Base-by-base conservation (phyloP, 2,888 invertebrate genomes). In the Gnatocerus cornutus region DNA sequence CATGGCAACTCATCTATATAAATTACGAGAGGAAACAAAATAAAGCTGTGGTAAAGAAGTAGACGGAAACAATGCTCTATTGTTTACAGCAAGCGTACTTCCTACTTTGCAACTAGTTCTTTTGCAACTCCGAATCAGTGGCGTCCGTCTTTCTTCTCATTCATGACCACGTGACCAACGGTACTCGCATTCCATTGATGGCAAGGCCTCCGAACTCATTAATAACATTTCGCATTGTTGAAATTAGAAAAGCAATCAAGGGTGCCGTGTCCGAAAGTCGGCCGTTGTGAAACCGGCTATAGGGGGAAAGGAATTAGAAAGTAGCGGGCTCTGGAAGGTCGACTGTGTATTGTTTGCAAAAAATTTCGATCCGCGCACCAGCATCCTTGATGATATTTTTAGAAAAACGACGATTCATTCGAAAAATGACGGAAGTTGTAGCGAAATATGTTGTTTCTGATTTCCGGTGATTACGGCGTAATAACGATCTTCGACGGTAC, bases 161-260 rank as follows among this genome's bases (percentile, higher is more conserved):
- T 55, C 55, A 55, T 55, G 27, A 14, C 27, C 27, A 45, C 29
- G 45, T 59, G 55, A 55, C 7, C 33, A 61, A 61, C 61, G 61
- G 61, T 61, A 61, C 61, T 37, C 10, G 21, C 61, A 61, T 61
- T 61, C 61, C 61, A 48, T 48, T 33, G 61, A 61, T 45, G 46
- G 12, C 59, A 12, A 58, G 56, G 56, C 8, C 56, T 58, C 56
- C 39, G 16, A 21, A 43, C 56, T 50, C 48, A 50, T 50, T 27
- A 27, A 50, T 50, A 29, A 16, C 2, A 37, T 37, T 37, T 37
- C 37, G 37, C 9, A 37, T n/a, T 37, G 37, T n/a, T n/a, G 3
- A n/a, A 37, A 37, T n/a, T 37, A 37, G 37, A 37, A 37, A 37
- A 37, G 3, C 7, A 37, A 37, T 21, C 37, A 37, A 37, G 37